A percentile compares a stretch with the other conserved stretches of the same genome.
phyloP scores from a whole-genome alignment of 1,140 invertebrate species.

The Chrysoperla carnea region DNA sequence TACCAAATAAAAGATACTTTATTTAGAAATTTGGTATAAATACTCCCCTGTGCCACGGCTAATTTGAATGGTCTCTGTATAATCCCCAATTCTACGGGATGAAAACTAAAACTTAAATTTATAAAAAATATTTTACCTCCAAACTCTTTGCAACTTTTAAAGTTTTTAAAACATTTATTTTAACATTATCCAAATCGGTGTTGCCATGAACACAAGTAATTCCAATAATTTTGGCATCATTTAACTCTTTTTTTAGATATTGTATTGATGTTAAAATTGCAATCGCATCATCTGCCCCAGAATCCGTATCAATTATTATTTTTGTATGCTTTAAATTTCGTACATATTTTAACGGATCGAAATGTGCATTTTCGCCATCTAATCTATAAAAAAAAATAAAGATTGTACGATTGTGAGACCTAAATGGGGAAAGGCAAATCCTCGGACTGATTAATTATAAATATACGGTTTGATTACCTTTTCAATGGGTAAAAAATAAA shows the following conservation, averaged over 20 bases:
- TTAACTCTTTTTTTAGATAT: slow-evolving; percentile 13
- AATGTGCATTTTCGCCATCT: neutral
- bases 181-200: slow-evolving; percentile 32
- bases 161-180: slow-evolving; percentile 36
- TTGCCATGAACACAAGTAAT: slow-evolving; percentile 44
- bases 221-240: slow-evolving; percentile 27
- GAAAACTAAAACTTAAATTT: too few relatives aligned
- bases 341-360: neutral
- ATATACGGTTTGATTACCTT: too few relatives aligned
- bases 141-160: slow-evolving; percentile 15
- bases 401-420: too few relatives aligned
- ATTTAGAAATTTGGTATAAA: too few relatives aligned
- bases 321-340: slow-evolving; percentile 8
- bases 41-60: too few relatives aligned
- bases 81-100: too few relatives aligned
- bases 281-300: slow-evolving; percentile 34
- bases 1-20: too few relatives aligned
- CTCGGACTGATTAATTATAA: too few relatives aligned
- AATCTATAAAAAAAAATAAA: neutral
- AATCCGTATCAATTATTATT: slow-evolving; percentile 33
- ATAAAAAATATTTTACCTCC: too few relatives aligned
- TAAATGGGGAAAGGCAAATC: too few relatives aligned
- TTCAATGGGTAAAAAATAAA: too few relatives aligned
- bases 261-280: slow-evolving; percentile 27
- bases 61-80: too few relatives aligned